phyloP scores from a whole-genome alignment of 53 echinoderm and acorn worm species.

The Echinarachnius parma region DNA sequence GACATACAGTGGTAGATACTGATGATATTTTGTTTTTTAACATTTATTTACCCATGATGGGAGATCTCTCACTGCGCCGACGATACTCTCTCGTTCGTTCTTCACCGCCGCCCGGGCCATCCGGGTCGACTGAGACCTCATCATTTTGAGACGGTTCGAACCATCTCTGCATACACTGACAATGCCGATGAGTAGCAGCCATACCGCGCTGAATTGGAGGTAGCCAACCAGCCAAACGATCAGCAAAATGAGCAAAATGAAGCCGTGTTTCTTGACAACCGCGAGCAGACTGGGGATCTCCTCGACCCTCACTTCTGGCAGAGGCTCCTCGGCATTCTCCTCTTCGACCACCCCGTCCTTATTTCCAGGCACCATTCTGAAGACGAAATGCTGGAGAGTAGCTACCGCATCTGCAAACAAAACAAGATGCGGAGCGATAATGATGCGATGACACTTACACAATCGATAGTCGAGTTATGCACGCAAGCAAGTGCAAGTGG shows the following conservation, averaged over 20 bases:
- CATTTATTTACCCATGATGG: slow-evolving; percentile 95
- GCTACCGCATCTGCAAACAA: slow-evolving; percentile 34
- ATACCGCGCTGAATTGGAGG: slow-evolving; percentile 76
- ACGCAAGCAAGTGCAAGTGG: too few relatives aligned
- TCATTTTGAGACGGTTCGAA: slow-evolving; percentile 53
- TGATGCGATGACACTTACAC: too few relatives aligned
- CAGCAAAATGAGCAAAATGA: slow-evolving; percentile 59
- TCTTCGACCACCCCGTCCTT: background rate
- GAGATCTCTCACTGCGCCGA: slow-evolving; percentile 73
- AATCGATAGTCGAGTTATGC: too few relatives aligned
- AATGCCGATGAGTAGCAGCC: slow-evolving; percentile 65
- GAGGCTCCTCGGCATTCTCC: slow-evolving; percentile 5
- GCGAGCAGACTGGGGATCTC: slow-evolving; percentile 34
- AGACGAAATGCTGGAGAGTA: slow-evolving; percentile 33
- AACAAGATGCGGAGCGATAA: too few relatives aligned
- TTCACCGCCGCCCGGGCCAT: slow-evolving; percentile 71
- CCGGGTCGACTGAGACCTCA: slow-evolving; percentile 53
- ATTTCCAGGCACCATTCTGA: slow-evolving; percentile 41
- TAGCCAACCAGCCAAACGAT: slow-evolving; percentile 82
- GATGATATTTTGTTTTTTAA: background rate
- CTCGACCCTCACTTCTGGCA: slow-evolving; percentile 15
- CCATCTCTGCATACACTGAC: slow-evolving; percentile 80
- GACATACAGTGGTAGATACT: background rate
- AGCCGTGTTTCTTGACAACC: slow-evolving; percentile 59
- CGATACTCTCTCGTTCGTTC: slow-evolving; percentile 81